These are phyloP conservation scores for Synanthedon myopaeformis DNA, from an alignment of 2,888 invertebrate species.

Conservation along the genomic window DNA sequence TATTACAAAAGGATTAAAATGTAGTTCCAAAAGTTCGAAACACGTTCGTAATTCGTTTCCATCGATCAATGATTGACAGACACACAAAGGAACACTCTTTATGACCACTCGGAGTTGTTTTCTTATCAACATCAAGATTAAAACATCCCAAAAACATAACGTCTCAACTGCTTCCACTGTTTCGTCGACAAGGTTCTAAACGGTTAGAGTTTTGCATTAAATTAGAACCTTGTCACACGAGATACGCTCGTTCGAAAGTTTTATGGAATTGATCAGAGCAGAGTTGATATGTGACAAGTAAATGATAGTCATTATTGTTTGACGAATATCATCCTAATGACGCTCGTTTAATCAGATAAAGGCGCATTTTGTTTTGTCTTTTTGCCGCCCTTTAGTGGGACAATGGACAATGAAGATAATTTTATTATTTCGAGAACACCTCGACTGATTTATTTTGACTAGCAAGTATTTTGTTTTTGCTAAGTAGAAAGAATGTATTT, in stretches of 20 bases:
- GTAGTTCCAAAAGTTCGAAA: no score
- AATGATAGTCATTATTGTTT: constrained; percentile 38
- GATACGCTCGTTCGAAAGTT: neutral
- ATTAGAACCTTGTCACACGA: constrained; percentile 11
- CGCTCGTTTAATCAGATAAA: constrained; percentile 30
- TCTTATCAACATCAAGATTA: constrained; percentile 5
- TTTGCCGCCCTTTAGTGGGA: constrained; percentile 21
- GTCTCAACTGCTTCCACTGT: constrained; percentile 8
- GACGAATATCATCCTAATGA: constrained; percentile 37
- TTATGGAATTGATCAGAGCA: neutral
- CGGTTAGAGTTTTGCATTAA: neutral
- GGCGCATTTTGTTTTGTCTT: constrained; percentile 23
- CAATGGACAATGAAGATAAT: constrained; percentile 23
- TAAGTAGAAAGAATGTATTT: no score
- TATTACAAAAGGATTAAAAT: no score
- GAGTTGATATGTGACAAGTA: constrained; percentile 31
- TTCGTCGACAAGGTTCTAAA: constrained; percentile 15
- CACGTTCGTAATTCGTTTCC: neutral
- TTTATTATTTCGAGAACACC: neutral
- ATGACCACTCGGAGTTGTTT: constrained; percentile 10
- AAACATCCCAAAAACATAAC: constrained; percentile 7
- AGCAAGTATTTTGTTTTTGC: no score
- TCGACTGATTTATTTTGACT: no score
- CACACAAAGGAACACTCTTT: constrained; percentile 10
- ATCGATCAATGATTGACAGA: constrained; percentile 10